Evolutionary conservation across 2,888 invertebrate genomes (phyloP).

Genomic region (Siphlonurus alternatus): DNA sequence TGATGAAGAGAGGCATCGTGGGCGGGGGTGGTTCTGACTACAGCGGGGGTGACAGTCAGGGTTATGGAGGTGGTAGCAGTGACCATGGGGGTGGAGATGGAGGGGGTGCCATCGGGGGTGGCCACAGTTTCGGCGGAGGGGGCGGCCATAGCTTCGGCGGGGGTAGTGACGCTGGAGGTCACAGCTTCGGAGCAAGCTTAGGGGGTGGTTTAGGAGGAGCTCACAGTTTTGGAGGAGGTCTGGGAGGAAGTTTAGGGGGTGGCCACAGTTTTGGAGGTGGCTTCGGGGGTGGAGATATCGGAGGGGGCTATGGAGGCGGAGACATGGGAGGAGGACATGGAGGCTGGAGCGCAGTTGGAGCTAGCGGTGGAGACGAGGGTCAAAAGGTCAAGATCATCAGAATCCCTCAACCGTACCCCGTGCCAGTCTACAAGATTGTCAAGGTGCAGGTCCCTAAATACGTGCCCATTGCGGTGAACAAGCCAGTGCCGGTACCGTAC

Average conservation of each 20-base stretch:
- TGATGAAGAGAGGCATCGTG: not conserved
- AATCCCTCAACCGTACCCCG: not conserved
- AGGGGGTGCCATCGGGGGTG: not conserved
- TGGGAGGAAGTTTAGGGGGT: not conserved
- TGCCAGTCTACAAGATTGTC: not conserved
- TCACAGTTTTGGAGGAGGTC: not conserved
- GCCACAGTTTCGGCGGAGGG: not conserved
- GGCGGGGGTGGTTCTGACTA: not conserved
- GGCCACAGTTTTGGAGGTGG: not conserved
- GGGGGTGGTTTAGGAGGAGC: not conserved
- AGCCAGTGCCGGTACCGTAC: not conserved
- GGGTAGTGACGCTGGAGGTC: not conserved
- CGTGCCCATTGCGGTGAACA: not conserved
- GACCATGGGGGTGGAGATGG: not conserved
- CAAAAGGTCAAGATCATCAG: not conserved
- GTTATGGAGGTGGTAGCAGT: not conserved
- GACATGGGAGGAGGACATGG: conserved; percentile 1
- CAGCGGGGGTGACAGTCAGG: not conserved
- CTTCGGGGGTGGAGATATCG: not conserved
- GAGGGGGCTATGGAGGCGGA: not conserved
- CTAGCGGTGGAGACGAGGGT: not conserved
- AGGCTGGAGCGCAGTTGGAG: not conserved
- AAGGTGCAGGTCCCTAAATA: not conserved
- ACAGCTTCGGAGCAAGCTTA: not conserved
- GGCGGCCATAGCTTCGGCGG: too few relatives aligned